phyloP scores from a whole-genome alignment of 2,797 vertebrate species.

The Etheostoma nigrum region DNA sequence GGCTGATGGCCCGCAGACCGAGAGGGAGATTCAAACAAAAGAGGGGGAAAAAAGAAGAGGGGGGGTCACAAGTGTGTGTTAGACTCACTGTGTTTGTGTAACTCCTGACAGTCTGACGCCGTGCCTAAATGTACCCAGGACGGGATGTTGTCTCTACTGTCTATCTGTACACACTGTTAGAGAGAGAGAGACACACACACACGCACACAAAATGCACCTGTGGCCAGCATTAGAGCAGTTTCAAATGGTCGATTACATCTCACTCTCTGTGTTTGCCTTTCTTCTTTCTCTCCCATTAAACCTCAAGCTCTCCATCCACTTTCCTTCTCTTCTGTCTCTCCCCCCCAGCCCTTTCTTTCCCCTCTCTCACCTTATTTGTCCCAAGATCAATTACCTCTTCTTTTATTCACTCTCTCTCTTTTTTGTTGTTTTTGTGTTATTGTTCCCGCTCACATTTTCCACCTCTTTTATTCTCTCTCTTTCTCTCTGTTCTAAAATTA shows the following conservation, averaged over 20 bases:
- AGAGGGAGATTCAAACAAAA: constrained; percentile 33
- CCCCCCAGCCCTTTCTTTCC: not conserved
- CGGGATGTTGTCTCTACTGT: constrained; percentile 59
- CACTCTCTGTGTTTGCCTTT: constrained; percentile 15
- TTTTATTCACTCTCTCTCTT: not conserved
- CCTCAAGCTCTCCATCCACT: constrained; percentile 26
- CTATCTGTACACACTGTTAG: constrained; percentile 58
- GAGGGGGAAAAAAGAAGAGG: not conserved
- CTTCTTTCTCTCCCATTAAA: constrained; percentile 35
- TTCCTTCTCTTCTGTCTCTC: not conserved
- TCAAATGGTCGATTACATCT: constrained; percentile 59
- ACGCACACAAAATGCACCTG: constrained; percentile 46
- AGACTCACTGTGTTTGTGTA: not conserved
- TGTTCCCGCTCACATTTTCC: not conserved
- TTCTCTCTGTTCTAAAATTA: no score
- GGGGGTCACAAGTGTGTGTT: constrained; percentile 12
- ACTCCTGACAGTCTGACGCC: constrained; percentile 40
- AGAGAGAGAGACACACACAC: constrained; percentile 27
- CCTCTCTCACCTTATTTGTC: not conserved
- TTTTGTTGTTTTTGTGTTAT: not conserved
- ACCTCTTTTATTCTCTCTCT: not conserved
- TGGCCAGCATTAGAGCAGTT: constrained; percentile 44
- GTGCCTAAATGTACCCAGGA: constrained; percentile 42
- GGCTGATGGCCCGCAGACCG: constrained; percentile 19
- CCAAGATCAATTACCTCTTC: constrained; percentile 4